Conservation (phyloP, 2,113 vertebrate species). For the Cyanistes caeruleus region DNA sequence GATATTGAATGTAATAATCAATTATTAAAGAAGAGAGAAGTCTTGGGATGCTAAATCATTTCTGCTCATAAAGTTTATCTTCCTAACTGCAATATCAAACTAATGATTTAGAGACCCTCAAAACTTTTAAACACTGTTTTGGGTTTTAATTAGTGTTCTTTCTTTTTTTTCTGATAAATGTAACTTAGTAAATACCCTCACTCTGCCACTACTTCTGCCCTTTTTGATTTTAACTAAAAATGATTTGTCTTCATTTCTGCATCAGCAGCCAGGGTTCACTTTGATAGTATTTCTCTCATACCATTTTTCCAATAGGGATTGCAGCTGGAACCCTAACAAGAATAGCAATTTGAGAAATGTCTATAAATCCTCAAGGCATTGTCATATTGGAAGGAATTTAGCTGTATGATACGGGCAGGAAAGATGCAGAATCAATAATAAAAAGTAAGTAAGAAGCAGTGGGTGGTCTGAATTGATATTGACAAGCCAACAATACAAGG, state of each 20-base stretch:
- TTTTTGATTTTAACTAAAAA: constrained; percentile 45
- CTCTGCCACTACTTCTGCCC: neutral
- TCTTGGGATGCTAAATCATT: neutral
- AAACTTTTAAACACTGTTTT: neutral
- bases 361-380: constrained; percentile 62
- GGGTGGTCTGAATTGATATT: constrained; percentile 40
- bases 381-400: constrained; percentile 59
- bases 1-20: neutral
- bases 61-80: neutral
- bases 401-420: constrained; percentile 6
- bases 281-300: neutral
- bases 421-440: constrained; percentile 59
- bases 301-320: constrained; percentile 22
- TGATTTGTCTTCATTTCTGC: constrained; percentile 29
- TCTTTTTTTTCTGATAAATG: neutral
- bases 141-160: neutral
- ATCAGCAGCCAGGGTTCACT: neutral
- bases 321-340: constrained; percentile 19
- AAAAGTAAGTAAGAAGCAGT: constrained; percentile 46
- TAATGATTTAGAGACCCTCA: neutral
- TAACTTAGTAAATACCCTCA: neutral
- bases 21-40: neutral
- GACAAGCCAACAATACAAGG: constrained; percentile 16
- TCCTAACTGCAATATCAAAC: neutral
- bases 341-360: constrained; percentile 46